A percentile compares a stretch with the other conserved stretches of the same genome.
Evolutionary conservation across 2,113 vertebrate genomes (phyloP).

Genomic region (Solenodon paradoxus): DNA sequence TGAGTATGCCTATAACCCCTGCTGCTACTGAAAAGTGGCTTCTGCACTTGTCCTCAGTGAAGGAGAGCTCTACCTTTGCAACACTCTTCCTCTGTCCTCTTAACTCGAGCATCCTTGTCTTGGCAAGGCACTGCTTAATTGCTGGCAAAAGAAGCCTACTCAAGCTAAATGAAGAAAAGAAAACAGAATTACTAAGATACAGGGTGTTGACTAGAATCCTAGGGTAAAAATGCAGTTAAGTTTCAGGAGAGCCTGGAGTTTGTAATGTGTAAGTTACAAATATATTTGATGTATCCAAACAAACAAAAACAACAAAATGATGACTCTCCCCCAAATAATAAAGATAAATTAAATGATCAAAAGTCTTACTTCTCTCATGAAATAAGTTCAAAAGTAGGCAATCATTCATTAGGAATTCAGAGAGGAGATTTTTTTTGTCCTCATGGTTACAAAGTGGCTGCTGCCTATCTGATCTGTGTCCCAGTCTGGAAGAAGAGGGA

Average conservation of each 20-base stretch:
- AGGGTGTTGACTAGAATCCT: neutral
- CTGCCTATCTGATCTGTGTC: neutral
- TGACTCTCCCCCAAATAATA: neutral
- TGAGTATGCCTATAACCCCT: neutral
- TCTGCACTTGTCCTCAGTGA: neutral
- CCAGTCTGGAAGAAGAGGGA: neutral
- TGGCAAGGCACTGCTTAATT: neutral
- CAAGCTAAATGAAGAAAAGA: neutral
- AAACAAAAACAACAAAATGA: neutral
- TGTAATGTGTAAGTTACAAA: neutral
- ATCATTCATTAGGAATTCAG: neutral
- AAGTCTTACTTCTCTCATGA: slow-evolving; percentile 9
- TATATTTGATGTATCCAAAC: neutral
- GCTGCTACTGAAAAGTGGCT: neutral
- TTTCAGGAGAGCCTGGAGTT: neutral
- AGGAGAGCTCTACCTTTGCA: neutral
- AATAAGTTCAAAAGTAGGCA: neutral
- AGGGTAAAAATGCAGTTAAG: neutral
- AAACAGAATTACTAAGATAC: neutral
- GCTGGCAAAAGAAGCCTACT: neutral
- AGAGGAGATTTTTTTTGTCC: neutral
- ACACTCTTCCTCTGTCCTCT: neutral
- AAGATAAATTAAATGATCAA: neutral
- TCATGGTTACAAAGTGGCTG: neutral
- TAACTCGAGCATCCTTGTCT: neutral